phyloP scores from a whole-genome alignment of 1,140 invertebrate species.

The Linepithema humile region DNA sequence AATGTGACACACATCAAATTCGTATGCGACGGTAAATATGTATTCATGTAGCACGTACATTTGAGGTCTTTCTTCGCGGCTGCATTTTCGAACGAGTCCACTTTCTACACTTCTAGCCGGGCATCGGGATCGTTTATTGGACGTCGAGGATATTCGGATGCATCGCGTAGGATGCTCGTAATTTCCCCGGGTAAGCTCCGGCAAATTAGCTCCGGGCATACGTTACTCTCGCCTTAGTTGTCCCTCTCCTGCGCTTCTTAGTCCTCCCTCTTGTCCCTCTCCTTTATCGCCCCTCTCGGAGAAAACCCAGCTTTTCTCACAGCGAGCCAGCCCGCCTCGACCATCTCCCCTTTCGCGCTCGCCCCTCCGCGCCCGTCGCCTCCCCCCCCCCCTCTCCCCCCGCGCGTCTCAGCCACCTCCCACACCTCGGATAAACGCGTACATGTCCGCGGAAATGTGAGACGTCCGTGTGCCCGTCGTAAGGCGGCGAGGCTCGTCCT shows the following conservation, averaged over 20 bases:
- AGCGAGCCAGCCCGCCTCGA: constrained; percentile 31
- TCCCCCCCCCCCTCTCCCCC: constrained; percentile 15
- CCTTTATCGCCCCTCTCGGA: constrained; percentile 54
- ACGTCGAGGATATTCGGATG: constrained; percentile 76
- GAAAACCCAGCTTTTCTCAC: constrained; percentile 60
- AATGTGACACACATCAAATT: not conserved
- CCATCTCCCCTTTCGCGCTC: constrained; percentile 38
- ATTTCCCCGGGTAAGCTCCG: constrained; percentile 79
- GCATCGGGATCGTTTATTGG: constrained; percentile 16
- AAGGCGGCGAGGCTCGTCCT: constrained; percentile 65
- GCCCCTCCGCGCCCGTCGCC: too few species aligned
- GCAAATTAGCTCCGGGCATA: constrained; percentile 82
- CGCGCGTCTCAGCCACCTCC: constrained; percentile 25
- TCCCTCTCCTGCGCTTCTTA: constrained; percentile 28
- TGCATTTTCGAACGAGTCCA: not conserved
- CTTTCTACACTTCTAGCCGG: not conserved
- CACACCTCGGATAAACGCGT: constrained; percentile 36
- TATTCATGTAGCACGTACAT: too few species aligned
- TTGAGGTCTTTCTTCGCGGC: not conserved
- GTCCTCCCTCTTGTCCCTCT: constrained; percentile 53
- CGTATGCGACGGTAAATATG: not conserved
- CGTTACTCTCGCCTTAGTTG: constrained; percentile 76
- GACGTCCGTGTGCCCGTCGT: constrained; percentile 23
- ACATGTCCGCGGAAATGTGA: not conserved
- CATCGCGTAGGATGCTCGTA: constrained; percentile 77